These are phyloP conservation scores for Manis javanica DNA, from an alignment of 2,797 vertebrate genomes.

Conservation along the genomic window DNA sequence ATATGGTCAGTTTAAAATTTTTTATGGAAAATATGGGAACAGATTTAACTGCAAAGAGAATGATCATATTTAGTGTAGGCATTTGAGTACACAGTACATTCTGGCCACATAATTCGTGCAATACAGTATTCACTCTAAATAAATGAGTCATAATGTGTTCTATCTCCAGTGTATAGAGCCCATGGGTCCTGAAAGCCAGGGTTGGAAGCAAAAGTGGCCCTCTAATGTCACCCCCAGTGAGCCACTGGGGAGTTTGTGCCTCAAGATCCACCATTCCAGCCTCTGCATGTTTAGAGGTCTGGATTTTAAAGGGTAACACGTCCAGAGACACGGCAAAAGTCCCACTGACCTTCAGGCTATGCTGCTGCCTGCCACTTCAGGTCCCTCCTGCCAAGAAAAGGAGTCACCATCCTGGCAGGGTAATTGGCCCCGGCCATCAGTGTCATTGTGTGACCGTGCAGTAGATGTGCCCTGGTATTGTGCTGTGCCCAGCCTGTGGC, in stretches of 20 bases:
- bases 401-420: neutral
- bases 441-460: neutral
- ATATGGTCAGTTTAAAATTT: neutral
- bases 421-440: neutral
- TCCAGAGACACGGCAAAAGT: neutral
- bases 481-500: neutral
- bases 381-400: neutral
- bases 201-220: neutral
- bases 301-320: neutral
- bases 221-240: neutral
- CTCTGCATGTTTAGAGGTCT: neutral
- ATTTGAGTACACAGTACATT: neutral
- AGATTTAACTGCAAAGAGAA: neutral
- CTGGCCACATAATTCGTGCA: neutral
- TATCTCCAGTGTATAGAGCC: too few relatives aligned
- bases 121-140: neutral
- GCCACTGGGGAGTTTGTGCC: neutral
- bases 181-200: neutral
- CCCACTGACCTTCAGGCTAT: neutral
- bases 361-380: too few relatives aligned
- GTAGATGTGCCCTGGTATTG: neutral
- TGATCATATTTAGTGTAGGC: neutral
- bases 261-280: neutral
- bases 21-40: neutral
- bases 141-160: neutral